Percentiles rank a stretch among this genome's conserved stretches.
These are phyloP conservation scores for Allacma fusca DNA, from an alignment of 2,888 invertebrate species.

Conservation along the genomic window DNA sequence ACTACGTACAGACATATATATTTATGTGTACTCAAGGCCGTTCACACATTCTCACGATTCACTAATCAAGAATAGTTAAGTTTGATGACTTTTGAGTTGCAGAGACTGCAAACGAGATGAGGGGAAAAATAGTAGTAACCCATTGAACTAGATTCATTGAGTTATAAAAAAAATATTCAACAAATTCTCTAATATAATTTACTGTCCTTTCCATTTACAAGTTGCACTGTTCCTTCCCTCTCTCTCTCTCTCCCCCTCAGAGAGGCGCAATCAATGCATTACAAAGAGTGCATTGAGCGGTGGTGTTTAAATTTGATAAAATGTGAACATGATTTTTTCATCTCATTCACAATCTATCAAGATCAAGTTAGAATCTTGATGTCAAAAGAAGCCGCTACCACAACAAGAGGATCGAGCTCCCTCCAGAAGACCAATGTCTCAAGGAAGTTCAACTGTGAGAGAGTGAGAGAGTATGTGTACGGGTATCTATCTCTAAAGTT, in stretches of 20 bases:
- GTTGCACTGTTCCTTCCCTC: neutral
- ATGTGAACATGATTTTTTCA: constrained; percentile 7
- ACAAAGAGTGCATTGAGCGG: constrained; percentile 14
- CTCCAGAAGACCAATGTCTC: neutral
- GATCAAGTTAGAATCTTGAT: constrained; percentile 22
- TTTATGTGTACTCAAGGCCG: too few species aligned
- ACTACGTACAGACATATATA: too few species aligned
- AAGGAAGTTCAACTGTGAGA: neutral
- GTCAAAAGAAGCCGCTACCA: constrained; percentile 22
- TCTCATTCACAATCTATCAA: constrained; percentile 20
- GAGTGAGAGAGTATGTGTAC: neutral
- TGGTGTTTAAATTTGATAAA: constrained; percentile 19
- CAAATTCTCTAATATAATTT: neutral
- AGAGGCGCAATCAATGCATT: neutral
- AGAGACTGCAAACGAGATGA: too few species aligned
- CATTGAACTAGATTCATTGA: constrained; percentile 11
- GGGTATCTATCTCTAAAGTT: neutral
- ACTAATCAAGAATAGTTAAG: constrained; percentile 7
- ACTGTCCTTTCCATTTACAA: neutral
- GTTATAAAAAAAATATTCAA: constrained; percentile 3
- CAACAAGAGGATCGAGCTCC: neutral
- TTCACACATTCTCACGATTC: constrained; percentile 12
- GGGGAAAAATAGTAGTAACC: neutral
- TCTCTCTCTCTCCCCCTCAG: neutral
- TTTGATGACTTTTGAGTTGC: neutral